Percentiles rank a stretch among this genome's conserved stretches.
phyloP scores from a whole-genome alignment of 2,888 invertebrate genomes.

The Drosophila lacicola region DNA sequence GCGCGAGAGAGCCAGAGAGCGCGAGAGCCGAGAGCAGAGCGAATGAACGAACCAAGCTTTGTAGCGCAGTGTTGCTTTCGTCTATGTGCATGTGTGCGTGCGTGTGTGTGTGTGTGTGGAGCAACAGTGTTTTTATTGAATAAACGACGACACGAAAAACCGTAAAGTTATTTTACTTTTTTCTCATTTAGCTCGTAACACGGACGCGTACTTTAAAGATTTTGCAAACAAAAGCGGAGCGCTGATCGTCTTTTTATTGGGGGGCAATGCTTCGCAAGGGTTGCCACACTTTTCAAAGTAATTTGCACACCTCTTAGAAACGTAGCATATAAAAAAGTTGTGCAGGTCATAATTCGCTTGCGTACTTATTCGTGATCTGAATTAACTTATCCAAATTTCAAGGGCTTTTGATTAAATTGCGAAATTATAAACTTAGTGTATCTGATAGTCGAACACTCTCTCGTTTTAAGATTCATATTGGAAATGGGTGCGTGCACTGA shows the following conservation, averaged over 20 bases:
- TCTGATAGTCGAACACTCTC: background rate
- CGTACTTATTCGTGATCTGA: background rate
- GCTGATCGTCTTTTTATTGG: constrained; percentile 35
- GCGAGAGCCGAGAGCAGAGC: background rate
- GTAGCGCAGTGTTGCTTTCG: constrained; percentile 54
- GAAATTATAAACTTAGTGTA: constrained; percentile 18
- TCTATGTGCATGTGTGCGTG: constrained; percentile 35
- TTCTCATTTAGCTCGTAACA: constrained; percentile 47
- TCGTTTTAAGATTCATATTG: background rate
- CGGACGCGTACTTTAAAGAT: constrained; percentile 60
- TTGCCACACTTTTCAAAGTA: constrained; percentile 49
- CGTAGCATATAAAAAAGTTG: no score
- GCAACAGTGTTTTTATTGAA: constrained; percentile 71
- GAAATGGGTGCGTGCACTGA: constrained; percentile 55
- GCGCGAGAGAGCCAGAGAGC: background rate
- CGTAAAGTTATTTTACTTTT: constrained; percentile 54
- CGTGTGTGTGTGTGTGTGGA: constrained; percentile 38
- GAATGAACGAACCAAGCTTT: constrained; percentile 48
- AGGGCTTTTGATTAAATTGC: no score
- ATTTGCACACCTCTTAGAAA: no score
- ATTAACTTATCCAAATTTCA: background rate
- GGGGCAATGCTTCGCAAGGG: constrained; percentile 37
- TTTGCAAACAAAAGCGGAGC: constrained; percentile 57
- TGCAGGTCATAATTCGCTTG: no score
- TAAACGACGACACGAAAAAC: constrained; percentile 63